These are phyloP conservation scores for Lutraria rhynchaena DNA, from an alignment of 1,140 invertebrate genomes.

Conservation along the genomic window DNA sequence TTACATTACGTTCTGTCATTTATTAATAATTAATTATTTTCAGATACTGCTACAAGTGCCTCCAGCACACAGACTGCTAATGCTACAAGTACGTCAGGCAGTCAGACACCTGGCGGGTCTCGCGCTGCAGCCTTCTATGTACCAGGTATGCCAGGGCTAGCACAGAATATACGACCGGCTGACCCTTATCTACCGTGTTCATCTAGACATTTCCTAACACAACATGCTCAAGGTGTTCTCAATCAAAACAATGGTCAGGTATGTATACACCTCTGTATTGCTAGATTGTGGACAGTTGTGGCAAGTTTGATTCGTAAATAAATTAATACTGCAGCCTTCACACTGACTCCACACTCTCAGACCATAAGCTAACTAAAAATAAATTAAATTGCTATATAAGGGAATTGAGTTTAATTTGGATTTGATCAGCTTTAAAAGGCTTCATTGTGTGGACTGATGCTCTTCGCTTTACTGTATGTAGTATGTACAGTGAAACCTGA, in stretches of 20 bases:
- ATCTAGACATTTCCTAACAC: constrained; percentile 72
- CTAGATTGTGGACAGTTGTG: too few relatives aligned
- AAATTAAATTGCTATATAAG: too few relatives aligned
- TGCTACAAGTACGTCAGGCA: constrained; percentile 42
- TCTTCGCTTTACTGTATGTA: too few relatives aligned
- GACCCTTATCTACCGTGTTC: constrained; percentile 88
- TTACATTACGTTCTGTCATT: not conserved
- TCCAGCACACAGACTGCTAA: constrained; percentile 57
- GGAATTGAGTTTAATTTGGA: too few relatives aligned
- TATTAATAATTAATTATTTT: constrained; percentile 16
- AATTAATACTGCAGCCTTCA: too few relatives aligned
- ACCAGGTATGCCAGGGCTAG: constrained; percentile 55
- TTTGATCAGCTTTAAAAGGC: too few relatives aligned
- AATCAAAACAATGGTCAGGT: constrained; percentile 30
- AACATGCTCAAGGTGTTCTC: constrained; percentile 55
- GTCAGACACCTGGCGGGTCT: constrained; percentile 44
- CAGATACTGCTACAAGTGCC: constrained; percentile 56
- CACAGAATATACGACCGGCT: constrained; percentile 71
- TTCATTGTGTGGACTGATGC: too few relatives aligned
- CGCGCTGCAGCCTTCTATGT: constrained; percentile 62
- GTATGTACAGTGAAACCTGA: too few relatives aligned
- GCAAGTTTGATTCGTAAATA: too few relatives aligned
- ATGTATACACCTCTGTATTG: too few relatives aligned
- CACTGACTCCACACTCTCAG: too few relatives aligned
- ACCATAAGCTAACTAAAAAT: too few relatives aligned